phyloP scores from a whole-genome alignment of 2,113 vertebrate genomes.

The Rousettus leschenaultii region DNA sequence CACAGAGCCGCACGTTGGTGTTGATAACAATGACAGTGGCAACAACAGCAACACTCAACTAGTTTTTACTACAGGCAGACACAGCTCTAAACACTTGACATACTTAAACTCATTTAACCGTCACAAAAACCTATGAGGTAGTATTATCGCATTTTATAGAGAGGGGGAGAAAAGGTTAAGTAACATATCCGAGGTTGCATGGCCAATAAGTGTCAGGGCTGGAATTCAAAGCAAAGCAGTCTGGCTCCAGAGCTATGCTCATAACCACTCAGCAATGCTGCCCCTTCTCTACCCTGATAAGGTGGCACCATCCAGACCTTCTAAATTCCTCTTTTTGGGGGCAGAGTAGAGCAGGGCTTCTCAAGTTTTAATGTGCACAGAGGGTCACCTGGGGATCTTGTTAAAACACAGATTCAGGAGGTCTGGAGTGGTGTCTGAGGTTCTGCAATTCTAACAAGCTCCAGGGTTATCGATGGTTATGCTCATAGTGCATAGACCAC shows the following conservation, averaged over 20 bases:
- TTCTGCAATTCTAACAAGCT: neutral
- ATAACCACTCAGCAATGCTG: neutral
- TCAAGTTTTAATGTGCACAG: neutral
- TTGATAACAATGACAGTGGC: neutral
- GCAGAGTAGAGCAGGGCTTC: neutral
- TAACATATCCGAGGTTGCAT: neutral
- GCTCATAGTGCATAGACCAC: neutral
- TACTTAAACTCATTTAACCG: constrained; percentile 11
- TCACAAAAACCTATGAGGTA: neutral
- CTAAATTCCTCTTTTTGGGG: neutral
- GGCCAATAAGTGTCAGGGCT: neutral
- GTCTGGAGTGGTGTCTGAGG: neutral
- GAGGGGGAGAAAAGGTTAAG: neutral
- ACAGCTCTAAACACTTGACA: neutral
- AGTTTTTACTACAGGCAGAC: neutral
- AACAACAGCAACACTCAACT: neutral
- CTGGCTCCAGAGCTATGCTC: neutral
- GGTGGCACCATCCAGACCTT: neutral
- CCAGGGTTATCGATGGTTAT: neutral
- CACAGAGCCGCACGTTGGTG: neutral
- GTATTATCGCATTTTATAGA: constrained; percentile 12
- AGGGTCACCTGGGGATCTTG: neutral
- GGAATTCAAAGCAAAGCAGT: constrained; percentile 2
- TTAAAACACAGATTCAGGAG: neutral
- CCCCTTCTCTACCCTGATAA: neutral